Conservation (phyloP, 2,113 vertebrate species). For the Cyprinodon tularosa region DNA sequence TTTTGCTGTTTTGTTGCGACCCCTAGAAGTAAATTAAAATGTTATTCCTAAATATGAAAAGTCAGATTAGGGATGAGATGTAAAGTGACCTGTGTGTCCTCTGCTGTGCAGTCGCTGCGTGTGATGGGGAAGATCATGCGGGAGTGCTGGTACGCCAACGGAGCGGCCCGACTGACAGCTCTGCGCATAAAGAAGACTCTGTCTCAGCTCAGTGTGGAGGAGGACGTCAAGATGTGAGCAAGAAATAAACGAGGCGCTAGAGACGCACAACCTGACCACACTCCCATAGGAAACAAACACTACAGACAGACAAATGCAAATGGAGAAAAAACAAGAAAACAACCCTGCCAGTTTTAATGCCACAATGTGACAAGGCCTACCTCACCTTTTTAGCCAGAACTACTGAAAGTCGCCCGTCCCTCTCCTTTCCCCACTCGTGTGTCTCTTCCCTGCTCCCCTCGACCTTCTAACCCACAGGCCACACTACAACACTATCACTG, state of each 20-base stretch:
- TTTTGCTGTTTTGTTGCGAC: too few relatives aligned
- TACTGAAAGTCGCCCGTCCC: constrained; percentile 74
- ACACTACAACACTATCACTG: constrained; percentile 63
- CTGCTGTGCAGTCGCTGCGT: constrained; percentile 84
- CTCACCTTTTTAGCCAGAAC: constrained; percentile 84
- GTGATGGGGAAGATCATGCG: constrained; percentile 99
- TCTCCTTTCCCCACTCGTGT: constrained; percentile 9
- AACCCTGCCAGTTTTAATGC: constrained; percentile 82
- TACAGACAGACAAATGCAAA: constrained; percentile 68
- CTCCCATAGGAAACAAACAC: constrained; percentile 64
- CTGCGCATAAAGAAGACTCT: constrained; percentile 99
- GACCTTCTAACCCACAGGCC: constrained; percentile 45
- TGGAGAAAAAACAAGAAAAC: constrained; percentile 18
- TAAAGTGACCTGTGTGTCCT: neutral
- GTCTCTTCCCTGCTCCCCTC: constrained; percentile 11
- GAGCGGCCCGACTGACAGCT: constrained; percentile 91
- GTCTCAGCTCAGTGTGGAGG: constrained; percentile 96
- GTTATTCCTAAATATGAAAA: neutral
- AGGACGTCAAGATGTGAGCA: constrained; percentile 93
- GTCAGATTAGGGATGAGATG: neutral
- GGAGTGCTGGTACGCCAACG: constrained; percentile 98
- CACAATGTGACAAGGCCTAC: constrained; percentile 83
- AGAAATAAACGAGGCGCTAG: neutral
- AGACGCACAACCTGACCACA: constrained; percentile 55
- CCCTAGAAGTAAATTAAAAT: too few relatives aligned